Base-by-base conservation (phyloP, 2,888 invertebrate genomes). In the Xylota segnis region DNA sequence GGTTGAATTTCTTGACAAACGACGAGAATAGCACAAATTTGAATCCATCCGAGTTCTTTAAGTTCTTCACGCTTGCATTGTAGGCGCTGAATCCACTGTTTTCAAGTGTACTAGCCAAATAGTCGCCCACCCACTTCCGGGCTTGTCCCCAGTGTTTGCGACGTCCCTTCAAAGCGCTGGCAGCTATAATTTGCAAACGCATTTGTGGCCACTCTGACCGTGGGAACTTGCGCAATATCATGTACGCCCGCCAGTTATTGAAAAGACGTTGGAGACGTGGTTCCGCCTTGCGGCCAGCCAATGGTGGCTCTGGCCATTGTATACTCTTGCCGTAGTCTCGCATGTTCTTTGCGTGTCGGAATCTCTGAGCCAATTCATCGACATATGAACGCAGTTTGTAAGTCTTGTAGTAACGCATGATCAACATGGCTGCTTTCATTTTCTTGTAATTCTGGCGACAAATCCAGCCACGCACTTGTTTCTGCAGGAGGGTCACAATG, bases 401-500 rank as follows among this genome's bases (percentile, higher is more conserved):
- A 65, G 94, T 93, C 71, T 90, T 91, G 93, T 98, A 99, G 7
- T 96, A 95, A 71, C 94, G 94, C 93, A 96, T 96, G 89, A 99
- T 98, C 78, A 93, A 92, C 88, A 96, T 92, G 0, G 97, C 96
- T 0, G 99, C 99, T 91, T 95, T 95, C 95, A 98, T 96, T 92
- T 95, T 95, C 91, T 95, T 95, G 92, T 96, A 98, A 63, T 95
- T 94, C 90, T 94, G 94, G 23, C 99, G 93, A 9, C 96, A 97
- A 27, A 96, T 90, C 82, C 94, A 92, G 27, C 98, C 99, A 88
- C 99, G 94, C 95, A 98, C 98, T 92, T 98, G 96, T 93, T 99
- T 99, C 93, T 99, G 99, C 88, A 99, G 94, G 90, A 98, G 94
- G 34, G 97, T 95, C 71, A 98, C 97, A 88, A 99, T 98, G 78